Base-by-base conservation (phyloP, 92 coral and sea anemone species). In the Diadumene lineata region DNA sequence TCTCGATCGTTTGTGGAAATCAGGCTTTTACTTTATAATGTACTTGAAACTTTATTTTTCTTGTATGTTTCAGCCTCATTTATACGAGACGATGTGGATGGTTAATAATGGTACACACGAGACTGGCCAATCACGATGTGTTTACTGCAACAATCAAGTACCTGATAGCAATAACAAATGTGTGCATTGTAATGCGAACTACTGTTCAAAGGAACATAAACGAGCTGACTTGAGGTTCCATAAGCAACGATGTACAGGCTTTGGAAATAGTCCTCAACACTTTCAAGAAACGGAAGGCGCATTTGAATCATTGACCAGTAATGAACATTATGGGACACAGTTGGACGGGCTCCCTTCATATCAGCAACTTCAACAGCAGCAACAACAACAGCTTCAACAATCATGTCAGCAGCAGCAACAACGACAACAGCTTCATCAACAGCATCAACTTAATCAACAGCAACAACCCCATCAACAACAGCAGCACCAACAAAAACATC, bases 141-240 rank as follows among this genome's bases (percentile, higher is more conserved):
- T 24, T 50, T 78, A 53, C 56, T 78, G 82, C 69, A 78, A 56
- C 48, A 23, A 50, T n/a, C 58, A 32, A 21, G 44, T 78, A n/a
- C 82, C 82, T 18, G 70, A 66, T 11, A 38, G 69, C 25, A 16
- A 30, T 38, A 67, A 53, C 28, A n/a, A 58, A 30, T 78, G 82
- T 33, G 34, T 29, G 19, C 82, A 68, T 27, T 78, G 82, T 43
- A 34, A 13, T 38, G 51, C 82, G 0, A 21, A 43, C 7, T 78
- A 78, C 60, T 78, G 82, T 69, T 78, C 82, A 32, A 78, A 60
- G 48, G 82, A 78, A 38, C 82, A 78, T 75, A 78, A 78, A 32
- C 53, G 43, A 57, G 82, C 82, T 0, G 82, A 78, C 60, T 56
- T 56, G 17, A 60, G 82, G 24, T 78, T 55, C 50, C 82, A 78